Base-by-base conservation (phyloP, 2,888 invertebrate species). In the Drosophila buzzatii region DNA sequence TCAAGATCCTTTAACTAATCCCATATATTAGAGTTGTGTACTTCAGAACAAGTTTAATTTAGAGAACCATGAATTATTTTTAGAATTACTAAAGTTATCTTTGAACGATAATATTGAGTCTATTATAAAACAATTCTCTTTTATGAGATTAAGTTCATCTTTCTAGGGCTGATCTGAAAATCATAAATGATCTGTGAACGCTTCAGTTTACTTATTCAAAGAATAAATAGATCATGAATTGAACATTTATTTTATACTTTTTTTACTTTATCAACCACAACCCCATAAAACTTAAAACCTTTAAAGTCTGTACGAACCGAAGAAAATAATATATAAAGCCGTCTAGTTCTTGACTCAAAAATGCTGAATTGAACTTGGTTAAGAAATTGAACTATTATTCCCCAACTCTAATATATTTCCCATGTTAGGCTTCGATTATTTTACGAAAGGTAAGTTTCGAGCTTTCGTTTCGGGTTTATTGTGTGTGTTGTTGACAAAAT, bases 401-500 rank as follows among this genome's bases (percentile, higher is more conserved):
- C 52, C 20, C 2, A 23, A 53, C 52, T 53, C 52, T 41, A n/a
- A 31, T 67, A 33, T 45, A 53, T 39, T 14, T 47, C 16, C 55
- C 55, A 16, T 71, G 42, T 49, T 65, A 64, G 70, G 49, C 47
- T 61, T 35, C 42, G n/a, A 47, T 47, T 67, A 12, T 31, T 53
- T 9, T 33, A 3, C 27, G 6, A 44, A 70, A 88, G 90, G 86
- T 87, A 88, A 87, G 86, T 88, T 47, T 31, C 42, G 70, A 60
- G 70, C 56, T 64, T 71, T 87, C 80, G 82, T 80, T 82, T 72
- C 78, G 82, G 75, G 70, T 79, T 82, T 66, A 74, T 81, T 86
- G 86, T 87, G 88, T 90, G 86, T 88, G 89, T 88, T 87, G 87
- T 85, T 84, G 85, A 81, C 87, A 81, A 85, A 83, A 70, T 66